phyloP scores from a whole-genome alignment of 2,888 invertebrate genomes.

The Sycophila texana region DNA sequence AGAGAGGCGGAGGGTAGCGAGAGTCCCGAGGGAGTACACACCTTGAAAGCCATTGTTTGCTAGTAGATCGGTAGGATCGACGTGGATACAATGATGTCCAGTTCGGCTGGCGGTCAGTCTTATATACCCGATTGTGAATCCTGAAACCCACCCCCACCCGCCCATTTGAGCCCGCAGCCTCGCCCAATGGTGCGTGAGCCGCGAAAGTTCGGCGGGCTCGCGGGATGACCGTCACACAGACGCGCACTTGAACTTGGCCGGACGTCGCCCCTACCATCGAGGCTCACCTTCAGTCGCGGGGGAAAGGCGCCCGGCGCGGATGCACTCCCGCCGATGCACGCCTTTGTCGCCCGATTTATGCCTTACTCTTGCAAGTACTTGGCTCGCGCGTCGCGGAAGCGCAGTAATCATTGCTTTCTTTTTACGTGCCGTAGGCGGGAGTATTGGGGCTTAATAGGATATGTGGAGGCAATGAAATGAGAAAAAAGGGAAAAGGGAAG shows the following conservation, averaged over 20 bases:
- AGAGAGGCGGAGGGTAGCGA: neutral
- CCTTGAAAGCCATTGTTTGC: conserved; percentile 73
- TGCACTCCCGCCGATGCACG: neutral
- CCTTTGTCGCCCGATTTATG: conserved; percentile 4
- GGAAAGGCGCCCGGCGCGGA: conserved; percentile 18
- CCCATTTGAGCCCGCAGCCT: conserved; percentile 31
- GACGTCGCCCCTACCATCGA: conserved; percentile 27
- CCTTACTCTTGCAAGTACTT: neutral
- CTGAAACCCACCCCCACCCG: conserved; percentile 51
- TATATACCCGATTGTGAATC: conserved; percentile 67
- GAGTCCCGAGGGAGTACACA: conserved; percentile 61
- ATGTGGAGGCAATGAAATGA: too few relatives aligned
- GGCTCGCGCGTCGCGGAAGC: neutral
- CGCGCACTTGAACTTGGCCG: conserved; percentile 65
- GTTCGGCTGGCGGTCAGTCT: conserved; percentile 65
- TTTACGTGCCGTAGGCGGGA: too few relatives aligned
- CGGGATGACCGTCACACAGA: conserved; percentile 51
- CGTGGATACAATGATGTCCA: conserved; percentile 70
- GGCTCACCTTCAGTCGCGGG: conserved; percentile 42
- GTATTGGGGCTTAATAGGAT: too few relatives aligned
- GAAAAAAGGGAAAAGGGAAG: too few relatives aligned
- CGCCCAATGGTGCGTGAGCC: conserved; percentile 24
- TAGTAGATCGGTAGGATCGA: conserved; percentile 62
- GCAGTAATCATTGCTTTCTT: neutral
- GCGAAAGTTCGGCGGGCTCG: conserved; percentile 56